phyloP scores from a whole-genome alignment of 2,113 vertebrate genomes.

The Thamnophis sirtalis region DNA sequence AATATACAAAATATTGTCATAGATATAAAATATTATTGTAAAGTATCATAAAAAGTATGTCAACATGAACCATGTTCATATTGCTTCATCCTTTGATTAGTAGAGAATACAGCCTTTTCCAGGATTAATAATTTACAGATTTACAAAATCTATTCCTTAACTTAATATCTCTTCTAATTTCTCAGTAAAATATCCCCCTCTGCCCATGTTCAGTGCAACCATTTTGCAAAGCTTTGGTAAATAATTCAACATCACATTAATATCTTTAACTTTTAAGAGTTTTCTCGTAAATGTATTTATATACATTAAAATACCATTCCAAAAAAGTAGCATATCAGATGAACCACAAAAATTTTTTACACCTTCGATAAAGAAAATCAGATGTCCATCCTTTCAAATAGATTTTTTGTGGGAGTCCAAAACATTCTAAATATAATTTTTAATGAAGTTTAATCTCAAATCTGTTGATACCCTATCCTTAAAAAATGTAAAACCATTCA shows the following conservation, averaged over 20 bases:
- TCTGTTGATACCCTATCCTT: not conserved
- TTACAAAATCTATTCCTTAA: not conserved
- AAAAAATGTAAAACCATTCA: not conserved
- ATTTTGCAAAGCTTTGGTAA: not conserved
- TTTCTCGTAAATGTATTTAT: not conserved
- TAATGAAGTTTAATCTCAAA: not conserved
- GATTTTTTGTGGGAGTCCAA: not conserved
- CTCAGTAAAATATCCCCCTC: not conserved
- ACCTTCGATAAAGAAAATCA: not conserved
- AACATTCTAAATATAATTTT: not conserved
- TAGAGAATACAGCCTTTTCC: not conserved
- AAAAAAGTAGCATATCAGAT: not conserved
- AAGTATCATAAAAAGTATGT: not conserved
- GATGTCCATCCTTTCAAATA: not conserved
- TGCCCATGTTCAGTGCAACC: not conserved
- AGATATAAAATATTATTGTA: not conserved
- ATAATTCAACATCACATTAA: not conserved
- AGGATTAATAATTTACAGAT: not conserved
- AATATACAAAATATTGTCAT: not conserved
- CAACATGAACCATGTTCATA: not conserved
- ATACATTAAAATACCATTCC: not conserved
- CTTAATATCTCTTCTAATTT: not conserved
- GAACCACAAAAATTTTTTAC: not conserved
- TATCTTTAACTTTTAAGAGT: not conserved
- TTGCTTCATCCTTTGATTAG: not conserved